Conservation (phyloP, 2,797 vertebrate species). For the Anguilla megastoma region DNA sequence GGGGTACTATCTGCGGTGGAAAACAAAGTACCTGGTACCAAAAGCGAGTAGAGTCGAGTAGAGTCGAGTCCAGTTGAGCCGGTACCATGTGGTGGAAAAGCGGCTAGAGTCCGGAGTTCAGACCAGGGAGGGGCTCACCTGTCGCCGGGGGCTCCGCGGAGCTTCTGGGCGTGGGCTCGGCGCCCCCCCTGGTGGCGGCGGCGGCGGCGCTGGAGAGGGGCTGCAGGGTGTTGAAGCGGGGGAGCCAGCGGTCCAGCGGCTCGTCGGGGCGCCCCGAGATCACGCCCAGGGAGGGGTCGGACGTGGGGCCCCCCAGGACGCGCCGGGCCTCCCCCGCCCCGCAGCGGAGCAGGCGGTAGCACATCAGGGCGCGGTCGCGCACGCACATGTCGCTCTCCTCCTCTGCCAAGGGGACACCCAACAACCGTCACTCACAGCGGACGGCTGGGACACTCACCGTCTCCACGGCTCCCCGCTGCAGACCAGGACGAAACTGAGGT, state of each 20-base stretch:
- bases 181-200: slow-evolving; percentile 53
- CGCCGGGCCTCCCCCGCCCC: slow-evolving; percentile 76
- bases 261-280: slow-evolving; percentile 78
- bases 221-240: slow-evolving; percentile 84
- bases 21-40: too few relatives aligned
- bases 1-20: too few relatives aligned
- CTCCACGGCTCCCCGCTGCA: too few relatives aligned
- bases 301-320: slow-evolving; percentile 82
- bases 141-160: slow-evolving; percentile 34
- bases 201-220: slow-evolving; percentile 71
- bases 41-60: too few relatives aligned
- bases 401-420: slow-evolving; percentile 65
- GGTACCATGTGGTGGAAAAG: too few relatives aligned
- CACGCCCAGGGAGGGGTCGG: slow-evolving; percentile 85
- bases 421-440: neutral
- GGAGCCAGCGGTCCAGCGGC: slow-evolving; percentile 80
- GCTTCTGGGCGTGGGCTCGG: slow-evolving; percentile 38
- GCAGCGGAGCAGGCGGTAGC: slow-evolving; percentile 84
- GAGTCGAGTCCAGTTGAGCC: too few relatives aligned
- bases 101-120: neutral
- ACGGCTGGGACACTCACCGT: too few relatives aligned
- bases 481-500: too few relatives aligned
- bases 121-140: slow-evolving; percentile 8
- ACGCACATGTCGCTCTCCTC: slow-evolving; percentile 91
- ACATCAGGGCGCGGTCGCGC: slow-evolving; percentile 86